phyloP scores from a whole-genome alignment of 2,797 vertebrate genomes.

The Acridotheres tristis region DNA sequence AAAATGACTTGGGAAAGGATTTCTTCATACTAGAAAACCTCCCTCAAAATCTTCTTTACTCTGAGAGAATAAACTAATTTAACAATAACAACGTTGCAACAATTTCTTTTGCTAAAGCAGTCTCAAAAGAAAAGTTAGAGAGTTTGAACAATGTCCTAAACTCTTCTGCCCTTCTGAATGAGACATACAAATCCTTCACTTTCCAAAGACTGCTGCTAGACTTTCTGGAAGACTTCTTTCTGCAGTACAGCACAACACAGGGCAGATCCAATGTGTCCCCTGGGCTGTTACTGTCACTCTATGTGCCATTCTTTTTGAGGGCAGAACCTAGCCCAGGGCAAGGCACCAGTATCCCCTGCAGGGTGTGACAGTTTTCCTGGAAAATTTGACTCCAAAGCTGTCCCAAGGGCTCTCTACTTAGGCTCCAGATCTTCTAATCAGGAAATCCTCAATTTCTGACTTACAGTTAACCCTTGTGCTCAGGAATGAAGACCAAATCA shows the following conservation, averaged over 20 bases:
- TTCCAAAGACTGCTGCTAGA: not conserved
- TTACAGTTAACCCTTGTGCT: not conserved
- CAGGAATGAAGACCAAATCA: not conserved
- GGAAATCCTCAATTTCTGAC: not conserved
- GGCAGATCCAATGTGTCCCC: not conserved
- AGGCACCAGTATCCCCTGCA: not conserved
- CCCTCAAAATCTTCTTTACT: not conserved
- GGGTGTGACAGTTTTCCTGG: not conserved
- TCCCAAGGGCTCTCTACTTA: not conserved
- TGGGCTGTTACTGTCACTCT: not conserved
- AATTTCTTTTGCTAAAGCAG: not conserved
- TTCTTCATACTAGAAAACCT: not conserved
- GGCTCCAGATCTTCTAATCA: not conserved
- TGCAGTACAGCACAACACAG: not conserved
- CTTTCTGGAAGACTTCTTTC: not conserved
- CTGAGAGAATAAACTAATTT: not conserved
- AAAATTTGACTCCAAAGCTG: not conserved
- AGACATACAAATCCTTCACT: not conserved
- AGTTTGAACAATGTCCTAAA: not conserved
- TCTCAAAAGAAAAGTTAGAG: not conserved
- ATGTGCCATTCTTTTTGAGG: not conserved
- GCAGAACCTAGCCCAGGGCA: not conserved
- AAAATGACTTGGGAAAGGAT: not conserved
- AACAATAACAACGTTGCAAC: not conserved
- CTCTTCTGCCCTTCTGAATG: not conserved